Percentiles rank a stretch among this genome's conserved stretches.
phyloP scores from a whole-genome alignment of 2,113 vertebrate species.

The Chloropsis cyanopogon region DNA sequence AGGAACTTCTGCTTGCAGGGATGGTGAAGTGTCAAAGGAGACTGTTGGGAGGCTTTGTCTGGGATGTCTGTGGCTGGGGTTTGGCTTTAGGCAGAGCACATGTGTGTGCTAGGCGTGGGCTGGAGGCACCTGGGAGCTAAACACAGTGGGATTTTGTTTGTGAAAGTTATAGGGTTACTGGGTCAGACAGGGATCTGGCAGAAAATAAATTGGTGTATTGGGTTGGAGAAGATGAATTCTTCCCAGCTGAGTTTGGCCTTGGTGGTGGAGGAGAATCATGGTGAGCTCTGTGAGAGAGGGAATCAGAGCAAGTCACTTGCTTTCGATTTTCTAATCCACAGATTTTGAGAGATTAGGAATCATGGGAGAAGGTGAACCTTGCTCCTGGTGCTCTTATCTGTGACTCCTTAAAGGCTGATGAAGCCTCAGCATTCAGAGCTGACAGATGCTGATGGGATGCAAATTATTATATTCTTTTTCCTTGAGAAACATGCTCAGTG shows the following conservation, averaged over 20 bases:
- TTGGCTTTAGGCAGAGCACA: neutral
- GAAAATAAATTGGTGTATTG: neutral
- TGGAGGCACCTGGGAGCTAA: neutral
- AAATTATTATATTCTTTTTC: neutral
- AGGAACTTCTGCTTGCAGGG: neutral
- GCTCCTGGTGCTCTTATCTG: neutral
- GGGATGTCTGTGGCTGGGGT: neutral
- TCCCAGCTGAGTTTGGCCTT: neutral
- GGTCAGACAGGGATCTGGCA: neutral
- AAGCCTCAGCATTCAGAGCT: neutral
- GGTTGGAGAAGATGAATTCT: neutral
- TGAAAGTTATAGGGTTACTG: neutral
- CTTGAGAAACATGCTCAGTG: neutral
- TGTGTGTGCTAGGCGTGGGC: neutral
- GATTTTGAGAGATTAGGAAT: neutral
- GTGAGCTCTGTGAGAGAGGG: neutral
- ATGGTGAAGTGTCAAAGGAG: neutral
- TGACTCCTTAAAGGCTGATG: neutral
- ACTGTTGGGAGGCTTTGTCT: neutral
- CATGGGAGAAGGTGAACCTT: neutral
- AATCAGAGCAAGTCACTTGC: neutral
- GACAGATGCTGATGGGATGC: neutral
- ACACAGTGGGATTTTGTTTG: neutral
- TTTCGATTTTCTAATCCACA: neutral
- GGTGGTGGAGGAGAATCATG: accelerated